Evolutionary conservation across 1,140 invertebrate genomes (phyloP), one percentile per base, ranked within the genome.

Genomic region (Manduca sexta): DNA sequence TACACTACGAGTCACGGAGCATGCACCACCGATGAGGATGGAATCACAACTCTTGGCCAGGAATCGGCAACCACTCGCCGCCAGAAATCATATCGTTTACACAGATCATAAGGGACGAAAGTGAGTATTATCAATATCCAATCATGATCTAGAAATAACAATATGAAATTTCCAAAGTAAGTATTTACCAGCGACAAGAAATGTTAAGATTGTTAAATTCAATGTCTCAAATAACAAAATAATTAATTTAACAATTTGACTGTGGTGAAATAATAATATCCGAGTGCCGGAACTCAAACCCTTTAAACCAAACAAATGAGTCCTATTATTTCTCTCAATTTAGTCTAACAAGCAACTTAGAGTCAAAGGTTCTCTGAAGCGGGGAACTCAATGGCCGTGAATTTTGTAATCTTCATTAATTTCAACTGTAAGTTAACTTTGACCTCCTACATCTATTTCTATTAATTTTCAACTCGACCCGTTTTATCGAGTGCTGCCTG

Each of bases 391-490:
- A 78, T 82, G 79, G 69, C 76, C 71, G 74, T 83, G 79, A 83
- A 83, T 80, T 80, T 82, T 73, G 74, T 79, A 79, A 85, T 83
- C 79, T 82, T 77, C 74, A 83, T 83, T 85, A 83, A 80, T 83
- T 83, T 78, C 58, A 56, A 67, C 60, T 56, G 71, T 61, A 72
- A 78, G 58, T 80, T 80, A 63, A 70, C 64, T 73, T 60, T 66
- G 45, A 50, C 53, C 60, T 50, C 63, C 64, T 60, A 60, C 61
- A 66, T 64, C 56, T 70, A 69, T 74, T 69, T 60, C 52, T 60
- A 49, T 51, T 68, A 57, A 57, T 57, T 60, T 56, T 45, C 15
- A 45, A 34, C 18, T 18, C n/a, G 31, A 26, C 4, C 1, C 8
- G 21, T 14, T 35, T 35, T 11, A 12, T 12, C n/a, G n/a, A 35